These are phyloP conservation scores for Pantherophis alleghaniensis DNA, from an alignment of 2,797 vertebrate genomes.

Conservation along the genomic window DNA sequence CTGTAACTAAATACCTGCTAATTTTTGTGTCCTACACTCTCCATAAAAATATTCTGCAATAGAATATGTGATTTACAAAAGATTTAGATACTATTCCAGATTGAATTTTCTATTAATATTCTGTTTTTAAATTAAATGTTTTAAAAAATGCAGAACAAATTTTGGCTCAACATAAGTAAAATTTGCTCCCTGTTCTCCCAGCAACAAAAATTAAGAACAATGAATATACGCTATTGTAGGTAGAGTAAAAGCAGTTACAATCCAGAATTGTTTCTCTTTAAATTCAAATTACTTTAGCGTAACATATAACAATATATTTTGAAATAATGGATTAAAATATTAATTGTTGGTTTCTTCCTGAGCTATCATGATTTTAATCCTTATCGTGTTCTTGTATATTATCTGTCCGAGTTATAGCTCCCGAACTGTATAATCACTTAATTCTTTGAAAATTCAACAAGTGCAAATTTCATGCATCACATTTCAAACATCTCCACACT, in stretches of 20 bases:
- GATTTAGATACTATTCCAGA: neutral
- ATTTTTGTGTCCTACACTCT: neutral
- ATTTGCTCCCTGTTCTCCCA: neutral
- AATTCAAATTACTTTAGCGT: neutral
- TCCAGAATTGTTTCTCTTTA: neutral
- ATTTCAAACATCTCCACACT: constrained; percentile 49
- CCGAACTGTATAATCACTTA: constrained; percentile 24
- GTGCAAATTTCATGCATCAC: constrained; percentile 38
- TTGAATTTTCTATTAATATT: neutral
- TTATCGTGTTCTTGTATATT: constrained; percentile 6
- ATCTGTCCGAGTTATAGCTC: neutral
- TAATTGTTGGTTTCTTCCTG: constrained; percentile 31
- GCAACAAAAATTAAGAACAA: neutral
- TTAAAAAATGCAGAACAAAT: neutral
- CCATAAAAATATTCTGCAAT: neutral
- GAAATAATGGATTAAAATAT: constrained; percentile 3
- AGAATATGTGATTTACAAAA: neutral
- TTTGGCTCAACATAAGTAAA: neutral
- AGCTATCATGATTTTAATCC: constrained; percentile 21
- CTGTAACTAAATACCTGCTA: neutral
- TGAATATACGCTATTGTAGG: neutral
- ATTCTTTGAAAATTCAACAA: constrained; percentile 35
- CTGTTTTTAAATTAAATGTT: neutral
- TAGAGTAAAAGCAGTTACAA: neutral
- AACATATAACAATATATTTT: neutral